Evolutionary conservation across 2,113 vertebrate genomes (phyloP).

Genomic region (Antennarius striatus): DNA sequence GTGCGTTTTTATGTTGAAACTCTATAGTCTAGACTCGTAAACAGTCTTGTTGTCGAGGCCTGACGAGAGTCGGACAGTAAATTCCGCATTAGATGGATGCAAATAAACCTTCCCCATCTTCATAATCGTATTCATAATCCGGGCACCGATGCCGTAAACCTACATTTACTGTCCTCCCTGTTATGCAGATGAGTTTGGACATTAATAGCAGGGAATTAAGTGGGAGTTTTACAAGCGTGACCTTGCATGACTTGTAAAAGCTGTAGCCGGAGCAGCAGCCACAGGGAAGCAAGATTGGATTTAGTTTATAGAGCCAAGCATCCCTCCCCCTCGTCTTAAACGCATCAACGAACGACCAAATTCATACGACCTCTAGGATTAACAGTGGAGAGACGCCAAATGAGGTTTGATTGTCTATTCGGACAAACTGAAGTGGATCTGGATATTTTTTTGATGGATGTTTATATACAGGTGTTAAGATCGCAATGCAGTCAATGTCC

Average conservation of each 20-base stretch:
- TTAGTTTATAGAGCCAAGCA: slow-evolving; percentile 62
- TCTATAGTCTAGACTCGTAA: no score
- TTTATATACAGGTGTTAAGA: no score
- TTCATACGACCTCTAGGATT: slow-evolving; percentile 51
- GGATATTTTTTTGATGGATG: no score
- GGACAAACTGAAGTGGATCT: no score
- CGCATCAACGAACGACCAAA: slow-evolving; percentile 42
- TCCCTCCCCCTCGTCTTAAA: slow-evolving; percentile 39
- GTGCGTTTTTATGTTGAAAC: slow-evolving; percentile 22
- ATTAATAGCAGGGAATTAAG: slow-evolving; percentile 55
- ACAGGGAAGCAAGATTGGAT: slow-evolving; percentile 50
- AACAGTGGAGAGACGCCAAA: slow-evolving; percentile 36
- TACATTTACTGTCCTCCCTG: slow-evolving; percentile 47
- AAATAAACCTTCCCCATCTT: slow-evolving; percentile 58
- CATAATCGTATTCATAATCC: slow-evolving; percentile 39
- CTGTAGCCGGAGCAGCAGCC: slow-evolving; percentile 25
- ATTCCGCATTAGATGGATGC: slow-evolving; percentile 12
- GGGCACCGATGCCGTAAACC: slow-evolving; percentile 64
- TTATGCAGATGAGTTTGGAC: slow-evolving; percentile 63
- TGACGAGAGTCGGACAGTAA: not conserved
- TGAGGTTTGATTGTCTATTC: slow-evolving; percentile 15
- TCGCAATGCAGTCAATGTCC: no score
- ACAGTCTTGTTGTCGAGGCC: no score
- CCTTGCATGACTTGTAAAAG: slow-evolving; percentile 57
- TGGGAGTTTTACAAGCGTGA: slow-evolving; percentile 60